Evolutionary conservation across 2,888 invertebrate species (phyloP).

Genomic region (Endotricha flammealis): DNA sequence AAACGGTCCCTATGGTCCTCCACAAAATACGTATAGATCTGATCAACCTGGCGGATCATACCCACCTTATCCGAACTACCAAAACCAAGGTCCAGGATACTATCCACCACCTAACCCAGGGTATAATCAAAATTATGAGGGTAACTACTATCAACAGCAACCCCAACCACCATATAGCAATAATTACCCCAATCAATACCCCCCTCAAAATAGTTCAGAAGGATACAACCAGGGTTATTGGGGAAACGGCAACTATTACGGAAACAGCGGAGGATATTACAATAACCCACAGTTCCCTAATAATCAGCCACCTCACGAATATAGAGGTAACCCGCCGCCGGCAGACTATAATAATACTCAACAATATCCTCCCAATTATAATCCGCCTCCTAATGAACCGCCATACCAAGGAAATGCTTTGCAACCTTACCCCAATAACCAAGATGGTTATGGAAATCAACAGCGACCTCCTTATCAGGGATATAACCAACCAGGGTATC

Average conservation of each 20-base stretch:
- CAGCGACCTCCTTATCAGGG: slow-evolving; percentile 51
- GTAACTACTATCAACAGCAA: slow-evolving; percentile 62
- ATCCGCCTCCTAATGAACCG: slow-evolving; percentile 39
- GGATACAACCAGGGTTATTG: slow-evolving; percentile 66
- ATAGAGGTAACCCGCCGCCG: slow-evolving; percentile 39
- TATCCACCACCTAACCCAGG: slow-evolving; percentile 75
- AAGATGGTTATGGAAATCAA: slow-evolving; percentile 50
- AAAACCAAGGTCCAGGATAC: slow-evolving; percentile 50
- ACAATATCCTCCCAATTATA: slow-evolving; percentile 55
- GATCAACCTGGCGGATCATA: slow-evolving; percentile 56
- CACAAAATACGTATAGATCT: slow-evolving; percentile 41
- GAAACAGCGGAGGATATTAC: slow-evolving; percentile 52
- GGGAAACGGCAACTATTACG: slow-evolving; percentile 61
- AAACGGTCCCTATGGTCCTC: slow-evolving; percentile 54
- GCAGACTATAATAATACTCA: slow-evolving; percentile 44
- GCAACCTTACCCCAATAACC: slow-evolving; percentile 50
- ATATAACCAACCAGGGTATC: slow-evolving; percentile 24
- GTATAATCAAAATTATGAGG: slow-evolving; percentile 59
- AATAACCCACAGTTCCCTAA: slow-evolving; percentile 62
- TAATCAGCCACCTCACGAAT: slow-evolving; percentile 51
- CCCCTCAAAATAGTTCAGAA: slow-evolving; percentile 51
- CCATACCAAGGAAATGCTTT: slow-evolving; percentile 48
- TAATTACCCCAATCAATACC: slow-evolving; percentile 67
- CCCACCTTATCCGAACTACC: slow-evolving; percentile 61
- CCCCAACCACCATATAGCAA: slow-evolving; percentile 50